Evolutionary conservation across 1,140 invertebrate species (phyloP), one percentile per base, ranked within the genome.

Genomic region (Polyergus mexicanus): DNA sequence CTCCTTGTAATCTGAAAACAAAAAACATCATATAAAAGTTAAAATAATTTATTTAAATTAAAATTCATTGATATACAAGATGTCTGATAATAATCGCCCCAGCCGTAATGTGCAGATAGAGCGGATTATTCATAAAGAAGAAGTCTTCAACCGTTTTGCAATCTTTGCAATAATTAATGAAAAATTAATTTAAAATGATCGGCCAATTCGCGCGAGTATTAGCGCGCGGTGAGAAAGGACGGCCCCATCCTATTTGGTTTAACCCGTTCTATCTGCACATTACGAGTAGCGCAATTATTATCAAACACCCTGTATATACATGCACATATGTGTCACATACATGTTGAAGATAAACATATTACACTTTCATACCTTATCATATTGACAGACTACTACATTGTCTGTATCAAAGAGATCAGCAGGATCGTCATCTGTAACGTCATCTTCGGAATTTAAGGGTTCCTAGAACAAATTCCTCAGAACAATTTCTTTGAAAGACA

Each of bases 321-420:
- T 13, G 91, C 81, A 84, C 60, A 76, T 47, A 60, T 28, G 25
- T 28, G 25, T 28, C 1, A 28, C 16, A 47, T 4, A 47, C 3
- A 47, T 3, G 3, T 58, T 25, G 38, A 58, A 58, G n/a, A 13
- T 47, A 84, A 89, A 54, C 74, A 51, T 51, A 19, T 44, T 1
- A 19, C 16, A 32, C 11, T 41, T 22, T 32, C 16, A 16, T 95
- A 98, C 98, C 96, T 99, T 99, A 95, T 99, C 99, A 96, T 99
- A 99, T 94, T 99, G 99, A 94, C 99, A 99, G 44, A 99, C 99
- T 86, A 99, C 98, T 77, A 99, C 98, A 96, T 99, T 99, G 88
- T 99, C 99, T 68, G 99, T 99, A 92, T 99, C 99, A 95, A 99
- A 99, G 92, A 99, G 96, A 93, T 99, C 99, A 85, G 97, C 96